Evolutionary conservation across 2,888 invertebrate species (phyloP).

Genomic region (Parapristionchus giblindavisi): DNA sequence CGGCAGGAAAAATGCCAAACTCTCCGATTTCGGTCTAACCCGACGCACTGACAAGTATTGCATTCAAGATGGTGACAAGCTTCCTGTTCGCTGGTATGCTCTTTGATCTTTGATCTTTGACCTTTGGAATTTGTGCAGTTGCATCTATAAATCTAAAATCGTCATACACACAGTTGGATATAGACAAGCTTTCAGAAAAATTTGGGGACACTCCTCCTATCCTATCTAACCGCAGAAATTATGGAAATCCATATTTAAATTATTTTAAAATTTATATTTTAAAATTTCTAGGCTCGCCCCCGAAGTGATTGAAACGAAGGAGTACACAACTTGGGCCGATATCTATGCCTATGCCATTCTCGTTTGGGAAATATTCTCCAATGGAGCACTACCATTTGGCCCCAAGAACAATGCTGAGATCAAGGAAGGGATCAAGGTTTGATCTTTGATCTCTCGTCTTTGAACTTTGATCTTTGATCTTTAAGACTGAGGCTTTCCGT

Average conservation of each 20-base stretch:
- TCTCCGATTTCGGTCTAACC: slow-evolving; percentile 19
- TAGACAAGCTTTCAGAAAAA: too few species aligned
- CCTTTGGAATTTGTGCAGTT: too few species aligned
- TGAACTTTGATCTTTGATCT: background rate
- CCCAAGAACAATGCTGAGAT: background rate
- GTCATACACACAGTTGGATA: too few species aligned
- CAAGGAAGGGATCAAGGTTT: slow-evolving; percentile 19
- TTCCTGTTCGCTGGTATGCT: slow-evolving; percentile 17
- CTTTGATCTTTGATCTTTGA: too few species aligned
- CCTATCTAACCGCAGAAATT: too few species aligned
- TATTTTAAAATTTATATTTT: too few species aligned
- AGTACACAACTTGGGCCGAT: slow-evolving; percentile 1
- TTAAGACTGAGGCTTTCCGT: background rate
- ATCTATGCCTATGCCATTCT: slow-evolving; percentile 16
- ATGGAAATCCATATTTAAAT: too few species aligned
- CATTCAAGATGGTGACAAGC: background rate
- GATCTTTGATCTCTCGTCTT: too few species aligned
- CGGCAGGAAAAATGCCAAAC: background rate
- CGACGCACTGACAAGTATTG: background rate
- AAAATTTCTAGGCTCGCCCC: slow-evolving; percentile 24
- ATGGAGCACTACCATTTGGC: background rate
- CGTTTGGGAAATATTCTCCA: slow-evolving; percentile 18
- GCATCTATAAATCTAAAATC: too few species aligned
- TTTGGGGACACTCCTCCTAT: too few species aligned
- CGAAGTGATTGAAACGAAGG: background rate